Evolutionary conservation across 2,888 invertebrate genomes (phyloP).

Genomic region (Nephrotoma guestfalica): DNA sequence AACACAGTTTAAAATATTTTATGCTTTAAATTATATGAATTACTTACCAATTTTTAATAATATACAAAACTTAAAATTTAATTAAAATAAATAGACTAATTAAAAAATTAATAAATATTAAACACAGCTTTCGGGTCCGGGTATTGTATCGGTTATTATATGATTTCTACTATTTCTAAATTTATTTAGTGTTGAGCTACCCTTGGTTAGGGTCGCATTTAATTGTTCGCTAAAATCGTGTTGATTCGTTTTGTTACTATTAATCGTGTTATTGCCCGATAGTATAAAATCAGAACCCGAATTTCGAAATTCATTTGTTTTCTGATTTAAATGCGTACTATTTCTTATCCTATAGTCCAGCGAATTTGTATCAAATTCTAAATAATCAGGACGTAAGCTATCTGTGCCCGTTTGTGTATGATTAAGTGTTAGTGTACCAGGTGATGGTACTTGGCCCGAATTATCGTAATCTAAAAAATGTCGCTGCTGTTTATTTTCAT

Average conservation of each 20-base stretch:
- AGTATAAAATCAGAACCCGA: constrained; percentile 9
- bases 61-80: neutral
- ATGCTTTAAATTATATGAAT: neutral
- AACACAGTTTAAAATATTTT: neutral
- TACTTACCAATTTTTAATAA: neutral
- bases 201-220: constrained; percentile 14
- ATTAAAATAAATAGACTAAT: neutral
- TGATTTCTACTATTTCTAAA: constrained; percentile 53
- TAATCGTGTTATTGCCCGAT: neutral
- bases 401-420: neutral
- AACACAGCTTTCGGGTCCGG: constrained; percentile 81
- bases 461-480: neutral
- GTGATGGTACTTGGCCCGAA: neutral
- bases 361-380: constrained; percentile 11
- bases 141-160: constrained; percentile 70
- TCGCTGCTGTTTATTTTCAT: constrained; percentile 15
- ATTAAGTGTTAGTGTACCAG: neutral
- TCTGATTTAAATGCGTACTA: neutral
- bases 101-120: constrained; percentile 30
- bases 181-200: constrained; percentile 23
- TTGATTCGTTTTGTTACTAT: constrained; percentile 6
- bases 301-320: constrained; percentile 5
- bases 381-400: constrained; percentile 8
- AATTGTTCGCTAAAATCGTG: constrained; percentile 5
- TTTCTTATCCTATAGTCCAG: constrained; percentile 10